Conservation (phyloP, 2,888 invertebrate species). For the Hemistola chrysoprasaria region DNA sequence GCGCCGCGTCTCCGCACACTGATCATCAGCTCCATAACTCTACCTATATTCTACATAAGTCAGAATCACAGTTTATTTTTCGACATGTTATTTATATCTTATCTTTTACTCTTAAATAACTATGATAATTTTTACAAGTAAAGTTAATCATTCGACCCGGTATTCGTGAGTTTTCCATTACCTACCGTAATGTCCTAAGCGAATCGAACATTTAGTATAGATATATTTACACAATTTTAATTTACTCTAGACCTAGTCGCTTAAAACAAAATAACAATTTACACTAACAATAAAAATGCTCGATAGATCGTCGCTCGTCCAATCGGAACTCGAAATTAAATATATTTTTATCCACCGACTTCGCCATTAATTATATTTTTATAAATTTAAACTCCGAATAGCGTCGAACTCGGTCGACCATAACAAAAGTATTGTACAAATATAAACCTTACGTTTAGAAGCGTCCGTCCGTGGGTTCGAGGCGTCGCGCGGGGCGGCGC, state of each 20-base stretch:
- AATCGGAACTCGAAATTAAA: conserved; percentile 74
- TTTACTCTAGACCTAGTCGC: conserved; percentile 76
- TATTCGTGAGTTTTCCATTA: conserved; percentile 70
- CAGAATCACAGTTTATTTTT: conserved; percentile 83
- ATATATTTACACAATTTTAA: conserved; percentile 79
- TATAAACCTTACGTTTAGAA: conserved; percentile 70
- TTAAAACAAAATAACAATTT: conserved; percentile 83
- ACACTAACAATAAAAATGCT: conserved; percentile 81
- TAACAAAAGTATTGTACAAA: conserved; percentile 79
- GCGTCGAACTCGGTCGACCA: conserved; percentile 77
- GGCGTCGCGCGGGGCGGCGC: conserved; percentile 13
- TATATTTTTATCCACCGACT: conserved; percentile 73
- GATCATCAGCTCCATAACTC: conserved; percentile 62
- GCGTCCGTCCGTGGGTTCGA: conserved; percentile 62
- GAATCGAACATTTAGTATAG: conserved; percentile 70
- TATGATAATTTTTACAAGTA: conserved; percentile 61
- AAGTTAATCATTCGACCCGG: conserved; percentile 71
- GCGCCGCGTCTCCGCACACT: conserved; percentile 35
- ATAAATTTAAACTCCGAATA: conserved; percentile 80
- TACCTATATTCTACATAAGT: conserved; percentile 78
- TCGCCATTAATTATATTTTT: conserved; percentile 64
- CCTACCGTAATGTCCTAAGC: conserved; percentile 73
- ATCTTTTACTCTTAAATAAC: conserved; percentile 59
- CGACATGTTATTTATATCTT: conserved; percentile 70
- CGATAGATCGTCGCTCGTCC: conserved; percentile 74